A percentile compares a stretch with the other conserved stretches of the same genome.
Evolutionary conservation across 2,888 invertebrate species (phyloP).

Genomic region (Cremastobaeus sp.): DNA sequence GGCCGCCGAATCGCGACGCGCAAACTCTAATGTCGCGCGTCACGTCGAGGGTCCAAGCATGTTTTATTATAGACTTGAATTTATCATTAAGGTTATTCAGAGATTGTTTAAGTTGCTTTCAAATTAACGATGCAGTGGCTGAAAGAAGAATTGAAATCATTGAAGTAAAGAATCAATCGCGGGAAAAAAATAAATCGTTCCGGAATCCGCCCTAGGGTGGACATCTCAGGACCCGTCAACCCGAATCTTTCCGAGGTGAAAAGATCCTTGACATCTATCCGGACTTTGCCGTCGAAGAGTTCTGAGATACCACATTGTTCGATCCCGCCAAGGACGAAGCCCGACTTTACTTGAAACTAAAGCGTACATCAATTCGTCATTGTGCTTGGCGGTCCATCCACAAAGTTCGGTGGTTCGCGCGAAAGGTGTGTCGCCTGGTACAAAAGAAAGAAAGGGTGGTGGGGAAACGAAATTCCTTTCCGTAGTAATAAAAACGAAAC

Average conservation of each 20-base stretch:
- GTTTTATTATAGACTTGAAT: conserved; percentile 41
- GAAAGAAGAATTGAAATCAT: conserved; percentile 38
- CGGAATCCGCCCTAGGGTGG: no score
- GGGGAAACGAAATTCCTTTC: conserved; percentile 18
- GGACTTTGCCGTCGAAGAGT: no score
- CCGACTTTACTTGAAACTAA: no score
- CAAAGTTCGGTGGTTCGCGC: not conserved
- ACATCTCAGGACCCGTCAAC: no score
- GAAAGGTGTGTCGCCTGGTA: conserved; percentile 10
- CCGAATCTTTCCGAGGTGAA: no score
- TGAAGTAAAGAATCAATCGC: conserved; percentile 6
- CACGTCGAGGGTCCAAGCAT: conserved; percentile 56
- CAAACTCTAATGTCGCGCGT: conserved; percentile 23
- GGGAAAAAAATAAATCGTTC: not conserved
- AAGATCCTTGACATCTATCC: no score
- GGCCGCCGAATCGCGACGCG: conserved; percentile 61
- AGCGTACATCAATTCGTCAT: no score
- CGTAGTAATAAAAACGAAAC: conserved; percentile 32
- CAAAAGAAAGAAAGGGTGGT: conserved; percentile 28
- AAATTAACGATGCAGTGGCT: conserved; percentile 53
- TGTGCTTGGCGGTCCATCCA: conserved; percentile 13
- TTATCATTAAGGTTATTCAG: conserved; percentile 27
- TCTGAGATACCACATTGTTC: no score
- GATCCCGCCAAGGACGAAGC: no score
- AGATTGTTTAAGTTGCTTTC: conserved; percentile 25